Evolutionary conservation across 2,113 vertebrate species (phyloP).

Genomic region (Lagopus muta): DNA sequence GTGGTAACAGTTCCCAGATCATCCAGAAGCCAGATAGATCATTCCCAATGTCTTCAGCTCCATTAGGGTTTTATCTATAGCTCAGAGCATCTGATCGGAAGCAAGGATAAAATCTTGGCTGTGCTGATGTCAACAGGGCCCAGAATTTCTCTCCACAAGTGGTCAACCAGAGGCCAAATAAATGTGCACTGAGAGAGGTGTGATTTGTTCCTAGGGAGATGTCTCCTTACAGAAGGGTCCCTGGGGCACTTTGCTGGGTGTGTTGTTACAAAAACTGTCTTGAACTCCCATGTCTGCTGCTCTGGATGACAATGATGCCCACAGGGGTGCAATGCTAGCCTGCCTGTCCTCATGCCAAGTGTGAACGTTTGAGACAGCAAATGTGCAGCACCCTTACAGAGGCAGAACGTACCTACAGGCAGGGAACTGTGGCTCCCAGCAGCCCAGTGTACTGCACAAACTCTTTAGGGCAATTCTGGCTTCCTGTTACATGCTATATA

Average conservation of each 20-base stretch:
- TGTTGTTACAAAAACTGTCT: neutral
- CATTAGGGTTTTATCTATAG: neutral
- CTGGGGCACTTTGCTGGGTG: neutral
- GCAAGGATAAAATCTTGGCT: neutral
- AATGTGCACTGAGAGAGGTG: neutral
- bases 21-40: constrained; percentile 5
- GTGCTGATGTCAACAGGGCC: neutral
- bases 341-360: accelerated
- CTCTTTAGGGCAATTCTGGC: neutral
- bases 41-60: neutral
- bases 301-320: neutral
- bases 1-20: neutral
- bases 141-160: neutral
- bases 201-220: neutral
- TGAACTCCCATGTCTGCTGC: neutral
- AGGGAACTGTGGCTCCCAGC: neutral
- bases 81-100: constrained; percentile 13
- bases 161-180: accelerated
- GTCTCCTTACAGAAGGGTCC: neutral
- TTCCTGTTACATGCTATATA: neutral
- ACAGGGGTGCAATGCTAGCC: accelerated
- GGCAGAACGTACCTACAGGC: neutral
- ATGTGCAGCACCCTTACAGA: neutral
- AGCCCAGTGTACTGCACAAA: neutral
- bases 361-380: neutral